A percentile compares a stretch with the other conserved stretches of the same genome.
Evolutionary conservation across 2,113 vertebrate species (phyloP).

Genomic region (Gracilinanus agilis): DNA sequence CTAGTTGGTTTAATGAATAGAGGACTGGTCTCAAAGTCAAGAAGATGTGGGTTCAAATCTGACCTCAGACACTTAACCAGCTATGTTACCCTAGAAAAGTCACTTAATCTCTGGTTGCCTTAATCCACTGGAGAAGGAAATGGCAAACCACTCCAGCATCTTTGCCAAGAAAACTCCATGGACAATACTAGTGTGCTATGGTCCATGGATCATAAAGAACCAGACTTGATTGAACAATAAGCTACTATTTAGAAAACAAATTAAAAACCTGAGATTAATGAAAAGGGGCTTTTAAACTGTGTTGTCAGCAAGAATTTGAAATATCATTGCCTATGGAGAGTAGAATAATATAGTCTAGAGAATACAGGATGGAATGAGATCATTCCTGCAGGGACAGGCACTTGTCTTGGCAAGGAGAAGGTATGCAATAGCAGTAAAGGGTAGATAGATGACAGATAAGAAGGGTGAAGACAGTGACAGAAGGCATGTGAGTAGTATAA

Average conservation of each 20-base stretch:
- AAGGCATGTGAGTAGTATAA: background rate
- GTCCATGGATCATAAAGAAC: background rate
- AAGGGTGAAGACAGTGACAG: background rate
- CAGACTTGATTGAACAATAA: background rate
- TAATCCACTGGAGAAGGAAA: background rate
- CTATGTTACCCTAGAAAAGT: background rate
- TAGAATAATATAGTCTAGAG: background rate
- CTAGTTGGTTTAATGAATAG: background rate
- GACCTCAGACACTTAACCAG: background rate
- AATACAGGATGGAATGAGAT: background rate
- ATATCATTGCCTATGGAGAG: background rate
- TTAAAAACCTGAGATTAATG: background rate
- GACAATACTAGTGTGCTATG: background rate
- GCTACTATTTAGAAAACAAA: background rate
- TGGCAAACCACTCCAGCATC: background rate
- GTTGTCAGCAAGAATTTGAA: background rate
- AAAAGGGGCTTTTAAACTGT: background rate
- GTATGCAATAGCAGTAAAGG: background rate
- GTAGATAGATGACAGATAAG: background rate
- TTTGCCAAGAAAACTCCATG: background rate
- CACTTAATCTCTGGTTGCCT: background rate
- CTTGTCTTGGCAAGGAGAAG: background rate
- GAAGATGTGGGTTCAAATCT: background rate
- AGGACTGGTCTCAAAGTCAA: fast-evolving
- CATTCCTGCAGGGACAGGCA: background rate